Base-by-base conservation (phyloP, 2,113 vertebrate genomes). In the Oxygymnocypris stewartii region DNA sequence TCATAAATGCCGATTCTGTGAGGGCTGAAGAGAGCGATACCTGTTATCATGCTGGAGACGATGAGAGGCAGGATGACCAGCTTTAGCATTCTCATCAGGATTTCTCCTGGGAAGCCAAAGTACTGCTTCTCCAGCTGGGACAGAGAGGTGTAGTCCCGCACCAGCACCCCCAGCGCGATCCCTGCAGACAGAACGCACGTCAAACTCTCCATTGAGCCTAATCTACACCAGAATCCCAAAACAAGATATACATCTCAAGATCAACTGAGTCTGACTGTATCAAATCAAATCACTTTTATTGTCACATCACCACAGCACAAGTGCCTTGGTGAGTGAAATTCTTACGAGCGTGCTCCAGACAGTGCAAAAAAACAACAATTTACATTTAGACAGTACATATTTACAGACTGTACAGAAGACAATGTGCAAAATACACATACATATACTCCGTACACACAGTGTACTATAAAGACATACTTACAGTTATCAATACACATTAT, bases 1-100 rank as follows among this genome's bases (percentile, higher is more conserved):
- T 20, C 49, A 37, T 79, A 40, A 57, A 79, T 59, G 18, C 5
- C 13, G 28, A 79, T n/a, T 20, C 13, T 54, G 51, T 37, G 51
- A 57, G 28, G 28, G 51, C 35, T n/a, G 79, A 31, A 35, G 42
- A 31, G 18, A 73, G 6, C 37, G 49, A 73, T 82, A 98, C 98
- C 98, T 97, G 98, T 96, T 89, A 99, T 97, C 96, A 99, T 99
- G 95, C 98, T 99, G 86, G 98, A 99, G 90, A 99, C 94, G 92
- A 99, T 97, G 91, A 99, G 95, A 0, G 98, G 98, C 35, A 99
- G 93, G 93, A 99, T 98, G 91, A 99, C 93, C 71, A 99, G 96
- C 89, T 99, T 99, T 61, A 99, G 95, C 98, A 99, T 99, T 86
- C 98, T 94, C 98, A 99, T 99, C 42, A 99, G 94, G 88, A 99